A percentile compares a stretch with the other conserved stretches of the same genome.
phyloP scores from a whole-genome alignment of 2,888 invertebrate genomes.

The Polyommatus iphigenia region DNA sequence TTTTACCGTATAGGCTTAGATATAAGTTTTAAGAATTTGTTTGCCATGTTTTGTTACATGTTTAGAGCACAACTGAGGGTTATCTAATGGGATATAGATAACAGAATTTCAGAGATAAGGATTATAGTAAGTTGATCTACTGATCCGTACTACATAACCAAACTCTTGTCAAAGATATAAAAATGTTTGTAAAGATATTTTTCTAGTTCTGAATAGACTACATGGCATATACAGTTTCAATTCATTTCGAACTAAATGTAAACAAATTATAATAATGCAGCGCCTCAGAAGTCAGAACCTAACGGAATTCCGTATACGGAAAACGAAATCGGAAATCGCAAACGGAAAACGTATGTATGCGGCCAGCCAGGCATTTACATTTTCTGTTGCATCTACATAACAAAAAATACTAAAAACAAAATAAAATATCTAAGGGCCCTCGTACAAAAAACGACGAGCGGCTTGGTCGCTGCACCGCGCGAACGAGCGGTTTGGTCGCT shows the following conservation, averaged over 20 bases:
- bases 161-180: background rate
- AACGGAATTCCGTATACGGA: too few relatives aligned
- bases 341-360: too few relatives aligned
- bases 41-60: constrained; percentile 43
- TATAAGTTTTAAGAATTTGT: constrained; percentile 53
- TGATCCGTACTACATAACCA: background rate
- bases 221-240: background rate
- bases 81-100: constrained; percentile 12
- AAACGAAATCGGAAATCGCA: too few relatives aligned
- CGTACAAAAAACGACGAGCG: too few relatives aligned
- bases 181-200: background rate
- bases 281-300: too few relatives aligned
- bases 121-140: background rate
- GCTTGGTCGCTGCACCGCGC: too few relatives aligned
- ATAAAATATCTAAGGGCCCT: too few relatives aligned
- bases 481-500: too few relatives aligned
- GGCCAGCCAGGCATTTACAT: too few relatives aligned
- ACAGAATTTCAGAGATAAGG: background rate
- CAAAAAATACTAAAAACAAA: too few relatives aligned
- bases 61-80: background rate
- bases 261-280: background rate
- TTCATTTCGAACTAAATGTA: background rate
- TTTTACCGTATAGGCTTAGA: constrained; percentile 57
- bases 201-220: background rate
- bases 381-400: too few relatives aligned